Conservation (phyloP, 2,888 invertebrate genomes). For the Tipula helvola region DNA sequence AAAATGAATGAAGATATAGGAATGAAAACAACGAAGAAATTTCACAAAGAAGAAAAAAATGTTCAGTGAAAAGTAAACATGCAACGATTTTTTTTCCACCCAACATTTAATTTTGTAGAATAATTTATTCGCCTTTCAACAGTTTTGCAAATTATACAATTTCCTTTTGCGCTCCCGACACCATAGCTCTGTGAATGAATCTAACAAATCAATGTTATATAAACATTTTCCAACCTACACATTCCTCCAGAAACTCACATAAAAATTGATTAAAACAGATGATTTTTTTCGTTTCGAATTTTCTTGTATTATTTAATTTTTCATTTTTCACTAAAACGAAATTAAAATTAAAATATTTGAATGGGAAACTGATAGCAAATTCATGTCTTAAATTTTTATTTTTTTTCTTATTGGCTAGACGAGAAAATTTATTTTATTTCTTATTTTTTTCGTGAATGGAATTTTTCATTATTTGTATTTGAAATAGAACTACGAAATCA, state of each 20-base stretch:
- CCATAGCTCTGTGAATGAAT: not conserved
- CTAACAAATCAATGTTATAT: not conserved
- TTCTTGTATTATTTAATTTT: not conserved
- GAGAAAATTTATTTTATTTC: too few relatives aligned
- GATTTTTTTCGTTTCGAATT: not conserved
- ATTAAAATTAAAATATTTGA: not conserved
- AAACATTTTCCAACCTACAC: not conserved
- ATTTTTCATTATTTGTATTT: not conserved
- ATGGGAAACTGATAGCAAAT: not conserved
- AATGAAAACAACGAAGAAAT: not conserved
- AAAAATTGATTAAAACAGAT: not conserved
- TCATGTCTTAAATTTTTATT: not conserved
- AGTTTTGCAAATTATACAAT: not conserved
- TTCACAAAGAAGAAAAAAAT: not conserved
- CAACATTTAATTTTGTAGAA: not conserved
- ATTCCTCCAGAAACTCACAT: not conserved
- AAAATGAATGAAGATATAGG: not conserved
- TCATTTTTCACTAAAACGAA: not conserved
- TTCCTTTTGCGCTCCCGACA: not conserved
- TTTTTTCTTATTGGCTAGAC: not conserved
- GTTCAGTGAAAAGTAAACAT: not conserved
- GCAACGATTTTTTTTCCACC: not conserved
- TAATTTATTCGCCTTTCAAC: not conserved
- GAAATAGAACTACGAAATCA: not conserved
- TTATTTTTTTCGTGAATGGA: not conserved